Evolutionary conservation across 1,140 invertebrate genomes (phyloP).

Genomic region (roundworm (Caenorhabditis elegans)): WBcel235 BX284602.5:5802501-5803000

Average conservation of each 20-base stretch:
- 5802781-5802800: background rate
- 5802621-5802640: background rate
- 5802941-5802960: background rate
- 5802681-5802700: too few relatives aligned
- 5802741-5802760: background rate
- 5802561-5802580: too few relatives aligned
- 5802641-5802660: background rate
- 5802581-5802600: too few relatives aligned
- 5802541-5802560: too few relatives aligned
- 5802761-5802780: background rate
- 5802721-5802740: background rate
- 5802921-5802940: background rate
- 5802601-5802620: too few relatives aligned
- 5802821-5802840: background rate
- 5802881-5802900: background rate
- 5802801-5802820: background rate
- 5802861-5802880: background rate
- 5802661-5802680: too few relatives aligned
- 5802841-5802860: background rate
- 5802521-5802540: too few relatives aligned
- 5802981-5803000: background rate
- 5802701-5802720: too few relatives aligned
- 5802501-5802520: too few relatives aligned
- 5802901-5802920: background rate
- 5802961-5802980: background rate